Base-by-base conservation (phyloP, 2,888 invertebrate genomes). In the Oscheius sp. region DNA sequence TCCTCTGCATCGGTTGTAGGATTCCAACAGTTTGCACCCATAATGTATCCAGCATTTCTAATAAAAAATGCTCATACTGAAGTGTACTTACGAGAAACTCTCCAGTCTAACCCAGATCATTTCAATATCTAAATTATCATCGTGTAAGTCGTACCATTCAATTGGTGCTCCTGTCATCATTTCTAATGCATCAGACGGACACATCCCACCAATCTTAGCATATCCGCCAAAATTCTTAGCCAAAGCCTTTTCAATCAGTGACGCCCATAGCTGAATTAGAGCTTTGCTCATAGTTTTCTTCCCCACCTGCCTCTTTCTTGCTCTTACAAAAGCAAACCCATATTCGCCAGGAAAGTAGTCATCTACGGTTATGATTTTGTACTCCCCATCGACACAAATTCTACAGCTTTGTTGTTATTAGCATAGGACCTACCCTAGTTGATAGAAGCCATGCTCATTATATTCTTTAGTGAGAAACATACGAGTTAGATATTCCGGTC, bases 151-250 rank as follows among this genome's bases (percentile, higher is more conserved):
- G n/a, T n/a, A n/a, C n/a, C n/a, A n/a, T n/a, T n/a, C n/a, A 87
- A 96, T 97, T 0, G 97, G 96, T 1, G 95, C 94, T 0, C 72
- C 91, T 5, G 96, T 97, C 67, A 97, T 87, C 0, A 95, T 94
- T 28, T 95, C 93, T 28, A 97, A 89, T n/a, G 96, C 95, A 90
- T 98, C 97, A 68, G 95, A 94, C 54, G 95, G 94, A 74, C 96
- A 90, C 0, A 97, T 97, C 0, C 95, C 94, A 0, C 94, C 94
- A 67, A 98, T 88, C 0, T 95, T 94, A 87, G 95, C 95, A 85
- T 97, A 98, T 86, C 95, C 94, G 24, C 98, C 97, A 86, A 96
- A 94, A 64, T 95, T 90, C 88, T 98, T 98, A 0, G 97, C 98
- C 30, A 97, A 93, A 0, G 97, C 97, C 87, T 98, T 98, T 87